Conservation (phyloP, 2,888 invertebrate species). For the Rotaria magnacalcarata region DNA sequence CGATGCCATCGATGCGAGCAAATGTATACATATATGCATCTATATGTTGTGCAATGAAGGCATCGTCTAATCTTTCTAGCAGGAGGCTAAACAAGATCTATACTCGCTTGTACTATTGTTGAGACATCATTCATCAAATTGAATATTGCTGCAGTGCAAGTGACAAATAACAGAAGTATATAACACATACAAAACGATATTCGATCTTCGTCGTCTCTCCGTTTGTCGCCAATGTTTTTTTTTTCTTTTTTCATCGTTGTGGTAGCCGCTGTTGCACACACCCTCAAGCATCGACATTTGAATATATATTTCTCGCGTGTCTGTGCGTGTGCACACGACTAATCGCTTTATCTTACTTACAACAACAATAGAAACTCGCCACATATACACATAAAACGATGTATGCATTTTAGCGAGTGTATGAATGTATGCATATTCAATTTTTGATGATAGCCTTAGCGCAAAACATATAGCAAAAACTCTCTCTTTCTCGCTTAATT, state of each 20-base stretch:
- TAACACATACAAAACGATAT: neutral
- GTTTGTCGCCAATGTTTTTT: neutral
- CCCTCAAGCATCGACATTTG: slow-evolving; percentile 20
- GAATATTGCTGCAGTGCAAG: slow-evolving; percentile 11
- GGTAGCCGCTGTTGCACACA: neutral
- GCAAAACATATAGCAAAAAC: neutral
- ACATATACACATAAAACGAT: neutral
- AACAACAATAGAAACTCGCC: slow-evolving; percentile 12
- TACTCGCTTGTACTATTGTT: neutral
- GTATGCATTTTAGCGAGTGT: neutral
- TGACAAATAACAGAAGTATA: slow-evolving; percentile 1
- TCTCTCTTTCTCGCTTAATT: neutral
- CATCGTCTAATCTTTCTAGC: slow-evolving; percentile 11
- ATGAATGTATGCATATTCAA: neutral
- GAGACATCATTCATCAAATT: slow-evolving; percentile 29
- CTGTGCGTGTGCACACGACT: slow-evolving; percentile 4
- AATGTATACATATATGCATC: neutral
- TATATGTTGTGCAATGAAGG: neutral
- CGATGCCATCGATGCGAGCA: slow-evolving; percentile 5
- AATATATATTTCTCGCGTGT: slow-evolving; percentile 28
- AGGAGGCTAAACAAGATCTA: neutral
- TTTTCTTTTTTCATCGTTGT: neutral
- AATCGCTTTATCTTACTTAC: slow-evolving; percentile 31
- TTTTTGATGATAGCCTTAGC: neutral
- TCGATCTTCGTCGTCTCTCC: slow-evolving; percentile 6